phyloP scores from a whole-genome alignment of 2,888 invertebrate genomes.

The Athalia rosae region DNA sequence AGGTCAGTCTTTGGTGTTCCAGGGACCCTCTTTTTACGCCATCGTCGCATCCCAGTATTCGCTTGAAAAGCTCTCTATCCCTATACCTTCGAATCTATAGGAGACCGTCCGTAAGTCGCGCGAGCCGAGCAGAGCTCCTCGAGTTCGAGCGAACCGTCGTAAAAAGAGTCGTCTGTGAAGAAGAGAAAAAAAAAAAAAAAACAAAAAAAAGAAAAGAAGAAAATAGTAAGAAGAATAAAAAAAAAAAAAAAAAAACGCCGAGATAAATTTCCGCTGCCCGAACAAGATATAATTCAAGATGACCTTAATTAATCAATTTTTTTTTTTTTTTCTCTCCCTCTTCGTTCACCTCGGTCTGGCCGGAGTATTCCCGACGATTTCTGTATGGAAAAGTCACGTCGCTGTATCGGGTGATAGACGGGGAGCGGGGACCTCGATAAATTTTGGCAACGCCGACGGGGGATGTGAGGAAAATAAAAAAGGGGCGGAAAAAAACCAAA shows the following conservation, averaged over 20 bases:
- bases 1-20: not conserved
- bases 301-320: conserved; percentile 39
- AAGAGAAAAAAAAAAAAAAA: too few species aligned
- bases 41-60: not conserved
- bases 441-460: conserved; percentile 2
- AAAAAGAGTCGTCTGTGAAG: too few species aligned
- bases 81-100: too few species aligned
- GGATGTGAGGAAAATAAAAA: not conserved
- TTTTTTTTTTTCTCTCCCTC: not conserved
- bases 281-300: conserved; percentile 6
- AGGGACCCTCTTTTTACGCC: conserved; percentile 18
- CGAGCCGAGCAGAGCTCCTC: too few species aligned
- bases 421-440: not conserved
- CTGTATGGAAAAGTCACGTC: not conserved
- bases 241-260: not conserved
- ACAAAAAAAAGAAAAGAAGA: too few species aligned
- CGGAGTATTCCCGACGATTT: not conserved
- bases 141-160: too few species aligned
- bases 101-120: too few species aligned
- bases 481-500: conserved; percentile 8
- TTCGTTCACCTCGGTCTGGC: not conserved
- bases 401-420: too few species aligned
- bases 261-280: conserved; percentile 21
- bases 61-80: too few species aligned
- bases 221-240: too few species aligned